Evolutionary conservation across 92 coral and sea anemone species (phyloP).

Genomic region (Umimayanthus kanabou): DNA sequence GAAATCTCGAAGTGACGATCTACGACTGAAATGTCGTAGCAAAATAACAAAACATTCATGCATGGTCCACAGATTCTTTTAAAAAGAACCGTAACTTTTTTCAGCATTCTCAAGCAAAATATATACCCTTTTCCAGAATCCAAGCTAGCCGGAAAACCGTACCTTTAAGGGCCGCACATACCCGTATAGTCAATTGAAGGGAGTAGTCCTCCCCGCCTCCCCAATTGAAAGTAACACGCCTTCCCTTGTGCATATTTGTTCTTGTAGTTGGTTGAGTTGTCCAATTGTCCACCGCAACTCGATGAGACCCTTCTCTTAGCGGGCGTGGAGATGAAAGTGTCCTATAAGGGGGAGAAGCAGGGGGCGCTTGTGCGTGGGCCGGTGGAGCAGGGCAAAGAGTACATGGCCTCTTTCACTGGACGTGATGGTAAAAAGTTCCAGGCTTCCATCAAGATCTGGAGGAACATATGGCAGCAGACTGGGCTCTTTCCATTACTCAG

Average conservation of each 20-base stretch:
- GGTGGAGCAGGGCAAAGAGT: slow-evolving; percentile 38
- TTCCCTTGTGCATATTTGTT: not conserved
- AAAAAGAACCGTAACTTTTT: too few relatives aligned
- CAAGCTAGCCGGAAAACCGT: too few relatives aligned
- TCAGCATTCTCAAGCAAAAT: too few relatives aligned
- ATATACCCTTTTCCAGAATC: too few relatives aligned
- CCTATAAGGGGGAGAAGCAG: not conserved
- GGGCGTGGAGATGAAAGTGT: slow-evolving; percentile 50
- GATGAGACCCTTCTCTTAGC: slow-evolving; percentile 34
- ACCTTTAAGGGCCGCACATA: too few relatives aligned
- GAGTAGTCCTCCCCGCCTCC: too few relatives aligned
- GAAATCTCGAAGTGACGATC: too few relatives aligned
- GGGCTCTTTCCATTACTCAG: not conserved
- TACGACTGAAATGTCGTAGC: too few relatives aligned
- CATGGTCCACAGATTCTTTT: too few relatives aligned
- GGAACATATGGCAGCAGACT: slow-evolving; percentile 31
- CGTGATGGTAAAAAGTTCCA: slow-evolving; percentile 29
- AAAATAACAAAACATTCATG: too few relatives aligned
- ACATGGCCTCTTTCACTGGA: slow-evolving; percentile 40
- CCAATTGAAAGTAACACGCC: too few relatives aligned
- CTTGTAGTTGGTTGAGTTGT: slow-evolving; percentile 46
- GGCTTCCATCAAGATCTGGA: slow-evolving; percentile 42
- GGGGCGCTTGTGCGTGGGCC: slow-evolving; percentile 31
- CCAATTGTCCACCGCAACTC: slow-evolving; percentile 26
- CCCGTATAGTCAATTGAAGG: too few relatives aligned